Evolutionary conservation across 1,140 invertebrate genomes (phyloP), one percentile per base, ranked within the genome.

Genomic region (Conus ventricosus): DNA sequence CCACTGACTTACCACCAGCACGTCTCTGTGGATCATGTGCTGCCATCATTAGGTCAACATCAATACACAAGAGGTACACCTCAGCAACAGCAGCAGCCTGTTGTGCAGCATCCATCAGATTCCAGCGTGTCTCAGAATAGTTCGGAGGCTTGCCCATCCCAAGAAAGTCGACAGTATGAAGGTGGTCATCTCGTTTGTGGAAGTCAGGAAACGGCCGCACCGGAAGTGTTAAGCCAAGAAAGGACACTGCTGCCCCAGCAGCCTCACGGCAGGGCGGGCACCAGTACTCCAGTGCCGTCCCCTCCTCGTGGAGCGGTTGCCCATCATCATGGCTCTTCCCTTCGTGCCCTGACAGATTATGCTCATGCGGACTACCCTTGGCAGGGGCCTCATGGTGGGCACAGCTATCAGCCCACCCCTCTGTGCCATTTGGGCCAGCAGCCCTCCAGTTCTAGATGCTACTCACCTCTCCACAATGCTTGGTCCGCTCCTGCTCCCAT

Each of bases 321-420:
- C 23, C 67, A 71, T 23, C 67, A 71, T 23, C 67, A 71, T n/a
- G 17, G 6, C 20, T 71, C 67, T 71, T 71, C 67, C 23, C 67
- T 71, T 6, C 67, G 51, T 6, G 80, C 39, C 51, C 20, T 55
- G 17, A 25, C 80, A 53, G 80, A 81, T 51, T 54, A 81, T 23
- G 51, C 80, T 54, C 80, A 81, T 10, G 17, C 5, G 11, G 80
- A 81, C 39, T 81, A 51, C 80, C 80, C 80, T 5, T 81, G 80
- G 80, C 80, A 51, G 17, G 23, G 80, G 39, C 39, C 80, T 17
- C 27, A 54, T 0, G 27, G 27, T 54, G 15, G 17, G 4, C 80
- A 81, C 80, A 54, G 51, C 80, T 54, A 81, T 25, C 80, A 81
- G 80, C 80, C 51, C 51, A 54, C 51, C 80, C 80, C 80, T 4